A percentile compares a stretch with the other conserved stretches of the same genome.
These are phyloP conservation scores for Anadara kagoshimensis DNA, from an alignment of 1,140 invertebrate species.

Conservation along the genomic window DNA sequence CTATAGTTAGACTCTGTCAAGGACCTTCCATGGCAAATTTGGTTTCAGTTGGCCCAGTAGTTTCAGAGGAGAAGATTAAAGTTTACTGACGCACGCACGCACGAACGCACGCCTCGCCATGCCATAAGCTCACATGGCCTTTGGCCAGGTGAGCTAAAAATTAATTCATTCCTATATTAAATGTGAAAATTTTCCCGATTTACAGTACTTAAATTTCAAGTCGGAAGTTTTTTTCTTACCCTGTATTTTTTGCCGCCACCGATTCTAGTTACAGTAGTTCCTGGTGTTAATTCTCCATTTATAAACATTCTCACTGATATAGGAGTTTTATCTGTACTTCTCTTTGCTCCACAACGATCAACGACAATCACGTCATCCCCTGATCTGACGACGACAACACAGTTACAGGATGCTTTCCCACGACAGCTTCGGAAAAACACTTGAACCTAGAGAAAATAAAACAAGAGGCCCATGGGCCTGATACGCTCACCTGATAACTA, in stretches of 20 bases:
- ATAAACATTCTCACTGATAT: constrained; percentile 40
- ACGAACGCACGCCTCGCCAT: too few species aligned
- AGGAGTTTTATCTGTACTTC: not conserved
- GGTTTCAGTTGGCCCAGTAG: too few species aligned
- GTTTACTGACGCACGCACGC: too few species aligned
- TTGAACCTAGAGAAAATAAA: constrained; percentile 37
- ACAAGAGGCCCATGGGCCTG: too few species aligned
- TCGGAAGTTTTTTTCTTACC: constrained; percentile 25
- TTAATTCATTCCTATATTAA: too few species aligned
- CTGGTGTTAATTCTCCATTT: constrained; percentile 56
- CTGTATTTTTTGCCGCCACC: constrained; percentile 45
- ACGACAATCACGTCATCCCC: constrained; percentile 66
- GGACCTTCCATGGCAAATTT: too few species aligned
- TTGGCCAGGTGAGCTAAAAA: too few species aligned
- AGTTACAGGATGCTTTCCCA: constrained; percentile 59
- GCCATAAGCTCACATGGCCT: too few species aligned
- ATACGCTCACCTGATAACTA: too few species aligned
- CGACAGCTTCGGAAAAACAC: constrained; percentile 47
- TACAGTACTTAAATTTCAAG: not conserved
- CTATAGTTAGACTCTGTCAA: too few species aligned
- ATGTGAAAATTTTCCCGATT: too few species aligned
- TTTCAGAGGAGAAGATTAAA: too few species aligned
- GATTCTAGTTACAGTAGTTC: constrained; percentile 42
- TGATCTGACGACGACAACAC: constrained; percentile 58
- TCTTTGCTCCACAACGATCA: constrained; percentile 49